Percentiles rank a stretch among this genome's conserved stretches.
Conservation (phyloP, 2,113 vertebrate genomes). For the Poeciliopsis occidentalis region DNA sequence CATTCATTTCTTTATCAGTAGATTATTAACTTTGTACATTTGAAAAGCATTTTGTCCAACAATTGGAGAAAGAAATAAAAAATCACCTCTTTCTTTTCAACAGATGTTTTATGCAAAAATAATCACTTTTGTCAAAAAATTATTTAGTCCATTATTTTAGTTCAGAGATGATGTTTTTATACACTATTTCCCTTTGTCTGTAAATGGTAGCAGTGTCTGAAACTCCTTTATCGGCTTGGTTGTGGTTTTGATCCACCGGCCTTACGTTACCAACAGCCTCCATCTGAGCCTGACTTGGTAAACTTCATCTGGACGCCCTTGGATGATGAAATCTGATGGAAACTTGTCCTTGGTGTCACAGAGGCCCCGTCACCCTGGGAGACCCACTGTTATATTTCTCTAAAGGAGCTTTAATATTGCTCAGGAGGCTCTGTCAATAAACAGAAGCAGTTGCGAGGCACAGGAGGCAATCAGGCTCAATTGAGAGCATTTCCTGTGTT, state of each 20-base stretch:
- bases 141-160: no score
- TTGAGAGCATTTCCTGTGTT: conserved; percentile 94
- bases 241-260: not conserved
- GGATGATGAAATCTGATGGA: not conserved
- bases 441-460: conserved; percentile 29
- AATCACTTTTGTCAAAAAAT: no score
- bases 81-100: no score
- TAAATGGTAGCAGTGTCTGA: not conserved
- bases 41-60: no score
- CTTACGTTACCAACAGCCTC: not conserved
- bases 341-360: not conserved
- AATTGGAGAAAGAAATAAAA: no score
- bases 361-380: not conserved
- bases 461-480: conserved; percentile 82
- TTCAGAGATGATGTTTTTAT: no score
- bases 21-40: no score
- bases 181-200: no score
- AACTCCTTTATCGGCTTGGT: not conserved
- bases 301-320: not conserved
- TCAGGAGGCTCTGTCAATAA: conserved; percentile 34
- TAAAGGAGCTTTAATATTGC: conserved; percentile 21
- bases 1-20: no score
- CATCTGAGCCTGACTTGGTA: not conserved
- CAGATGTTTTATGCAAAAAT: no score
- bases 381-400: not conserved